Evolutionary conservation across 1,140 invertebrate genomes (phyloP), one percentile per base, ranked within the genome.

Genomic region (Eciton burchellii): DNA sequence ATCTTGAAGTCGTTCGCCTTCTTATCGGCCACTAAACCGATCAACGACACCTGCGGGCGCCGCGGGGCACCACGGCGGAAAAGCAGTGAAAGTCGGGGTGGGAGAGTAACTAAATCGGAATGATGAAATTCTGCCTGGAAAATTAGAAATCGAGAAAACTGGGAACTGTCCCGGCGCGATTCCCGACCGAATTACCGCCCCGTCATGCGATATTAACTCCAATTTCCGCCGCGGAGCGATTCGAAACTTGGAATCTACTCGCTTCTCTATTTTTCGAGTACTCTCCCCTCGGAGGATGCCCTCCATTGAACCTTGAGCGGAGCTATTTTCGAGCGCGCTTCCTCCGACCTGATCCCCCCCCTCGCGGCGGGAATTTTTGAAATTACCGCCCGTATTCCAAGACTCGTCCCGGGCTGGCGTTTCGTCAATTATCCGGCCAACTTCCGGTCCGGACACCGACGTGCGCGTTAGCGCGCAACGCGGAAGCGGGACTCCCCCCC

Each of bases 21-120:
- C 71, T 88, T 90, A 89, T 89, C 84, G 70, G 83, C 26, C 82
- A 62, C 54, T 81, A 81, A 84, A 86, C 29, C 43, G 70, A 65
- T 84, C 60, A 19, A 24, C 26, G 59, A 63, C 35, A 8, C 24
- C n/a, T 49, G 59, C n/a, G 52, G 52, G 24, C 57, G n/a, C 11
- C 9, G 5, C 21, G 26, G 43, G 21, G 43, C 11, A n/a, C n/a
- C n/a, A n/a, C n/a, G n/a, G n/a, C 41, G 12, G 24, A 3, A 54
- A 14, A 63, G 16, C 14, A 29, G 16, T 11, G n/a, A 12, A 74
- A 29, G 26, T 16, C 26, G 14, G 16, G 11, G 47, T 21, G 11
- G 16, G 11, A 16, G 1, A 1, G 47, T 11, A 9, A 49, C 47
- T 11, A 12, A 35, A 35, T 35, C 6, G 6, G 6, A 6, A 35